Percentiles rank a stretch among this genome's conserved stretches.
Evolutionary conservation across 2,888 invertebrate genomes (phyloP).

Genomic region (Agriopis leucophaearia): DNA sequence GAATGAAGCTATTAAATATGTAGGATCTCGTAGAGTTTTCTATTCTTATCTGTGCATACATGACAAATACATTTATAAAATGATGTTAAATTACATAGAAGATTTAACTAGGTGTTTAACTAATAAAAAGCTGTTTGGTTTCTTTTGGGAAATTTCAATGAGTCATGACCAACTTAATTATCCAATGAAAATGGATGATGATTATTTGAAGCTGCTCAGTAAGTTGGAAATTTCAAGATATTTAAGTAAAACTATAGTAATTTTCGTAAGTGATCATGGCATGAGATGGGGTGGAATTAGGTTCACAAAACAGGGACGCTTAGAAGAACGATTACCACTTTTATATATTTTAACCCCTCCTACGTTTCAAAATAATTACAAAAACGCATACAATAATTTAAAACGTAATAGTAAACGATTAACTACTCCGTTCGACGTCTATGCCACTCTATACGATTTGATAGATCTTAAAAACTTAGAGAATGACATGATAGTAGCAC

Average conservation of each 20-base stretch:
- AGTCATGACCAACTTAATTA: slow-evolving; percentile 95
- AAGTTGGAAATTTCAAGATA: slow-evolving; percentile 80
- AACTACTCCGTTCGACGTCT: slow-evolving; percentile 94
- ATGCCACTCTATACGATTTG: slow-evolving; percentile 92
- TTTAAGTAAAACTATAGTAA: slow-evolving; percentile 89
- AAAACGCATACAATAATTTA: slow-evolving; percentile 88
- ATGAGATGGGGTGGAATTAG: slow-evolving; percentile 94
- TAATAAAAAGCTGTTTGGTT: slow-evolving; percentile 90
- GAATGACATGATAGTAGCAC: slow-evolving; percentile 67
- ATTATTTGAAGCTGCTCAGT: slow-evolving; percentile 87
- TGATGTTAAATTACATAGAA: slow-evolving; percentile 90
- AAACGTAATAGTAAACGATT: slow-evolving; percentile 88
- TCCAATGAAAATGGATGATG: slow-evolving; percentile 90
- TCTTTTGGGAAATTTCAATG: slow-evolving; percentile 94
- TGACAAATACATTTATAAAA: slow-evolving; percentile 88
- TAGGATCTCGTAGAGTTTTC: slow-evolving; percentile 88
- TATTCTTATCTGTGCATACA: slow-evolving; percentile 91
- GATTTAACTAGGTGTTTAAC: slow-evolving; percentile 88
- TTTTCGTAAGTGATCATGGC: slow-evolving; percentile 96
- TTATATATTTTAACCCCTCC: slow-evolving; percentile 90
- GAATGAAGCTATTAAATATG: slow-evolving; percentile 88
- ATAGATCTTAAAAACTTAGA: slow-evolving; percentile 81
- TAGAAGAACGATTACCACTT: slow-evolving; percentile 96
- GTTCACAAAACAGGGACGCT: slow-evolving; percentile 92
- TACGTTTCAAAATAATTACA: slow-evolving; percentile 89